Percentiles rank a stretch among this genome's conserved stretches.
phyloP scores from a whole-genome alignment of 2,888 invertebrate genomes.

The Drosophila atroscutellata region DNA sequence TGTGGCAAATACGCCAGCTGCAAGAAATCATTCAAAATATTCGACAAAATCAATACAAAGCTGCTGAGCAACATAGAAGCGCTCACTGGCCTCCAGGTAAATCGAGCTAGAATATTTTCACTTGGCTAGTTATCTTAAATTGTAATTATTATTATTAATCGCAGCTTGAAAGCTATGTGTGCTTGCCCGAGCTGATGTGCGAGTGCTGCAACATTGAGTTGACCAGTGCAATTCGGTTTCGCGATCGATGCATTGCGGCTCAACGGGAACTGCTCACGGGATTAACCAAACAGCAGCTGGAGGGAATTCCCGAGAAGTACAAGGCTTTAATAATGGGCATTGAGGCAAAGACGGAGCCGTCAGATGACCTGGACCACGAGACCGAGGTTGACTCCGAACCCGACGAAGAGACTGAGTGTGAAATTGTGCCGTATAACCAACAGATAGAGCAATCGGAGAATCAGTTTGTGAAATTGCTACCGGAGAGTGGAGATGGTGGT shows the following conservation, averaged over 20 bases:
- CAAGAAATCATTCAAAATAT: conserved; percentile 67
- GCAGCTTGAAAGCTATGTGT: conserved; percentile 54
- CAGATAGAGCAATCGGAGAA: conserved; percentile 13
- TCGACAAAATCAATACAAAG: conserved; percentile 58
- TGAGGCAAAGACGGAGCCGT: not conserved
- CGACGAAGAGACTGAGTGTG: conserved; percentile 22
- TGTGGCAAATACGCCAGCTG: conserved; percentile 70
- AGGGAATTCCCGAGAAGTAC: conserved; percentile 50
- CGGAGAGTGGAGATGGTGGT: conserved; percentile 26
- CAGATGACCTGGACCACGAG: conserved; percentile 27
- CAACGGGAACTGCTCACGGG: conserved; percentile 57
- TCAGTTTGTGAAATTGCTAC: conserved; percentile 30
- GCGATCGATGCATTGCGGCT: conserved; percentile 66
- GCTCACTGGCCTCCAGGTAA: conserved; percentile 63
- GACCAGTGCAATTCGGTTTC: conserved; percentile 52
- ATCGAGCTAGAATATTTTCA: not conserved
- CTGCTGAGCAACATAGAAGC: conserved; percentile 58
- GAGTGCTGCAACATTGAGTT: conserved; percentile 66
- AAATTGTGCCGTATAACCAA: conserved; percentile 21
- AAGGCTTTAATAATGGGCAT: conserved; percentile 50
- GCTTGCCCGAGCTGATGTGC: conserved; percentile 65
- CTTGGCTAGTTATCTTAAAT: conserved; percentile 8
- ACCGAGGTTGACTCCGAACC: conserved; percentile 30
- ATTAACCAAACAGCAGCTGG: conserved; percentile 52
- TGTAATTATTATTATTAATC: not conserved